Conservation (phyloP, 1,140 invertebrate species). For the Drosophila kikkawai region DNA sequence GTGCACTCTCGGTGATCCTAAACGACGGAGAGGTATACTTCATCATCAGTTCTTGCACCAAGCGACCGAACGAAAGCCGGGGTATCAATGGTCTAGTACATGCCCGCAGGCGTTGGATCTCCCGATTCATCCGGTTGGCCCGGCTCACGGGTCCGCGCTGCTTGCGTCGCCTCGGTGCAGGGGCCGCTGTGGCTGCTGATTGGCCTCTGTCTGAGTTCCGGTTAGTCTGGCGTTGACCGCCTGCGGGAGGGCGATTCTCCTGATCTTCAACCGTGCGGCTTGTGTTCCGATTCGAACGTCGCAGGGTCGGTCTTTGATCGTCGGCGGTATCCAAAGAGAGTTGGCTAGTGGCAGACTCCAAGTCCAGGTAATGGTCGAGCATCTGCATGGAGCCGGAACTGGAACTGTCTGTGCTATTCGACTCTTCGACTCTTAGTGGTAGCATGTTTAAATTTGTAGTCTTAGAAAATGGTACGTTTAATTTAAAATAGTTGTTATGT, state of each 20-base stretch:
- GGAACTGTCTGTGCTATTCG: background rate
- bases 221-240: too few species aligned
- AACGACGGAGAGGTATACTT: background rate
- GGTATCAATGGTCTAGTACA: slow-evolving; percentile 54
- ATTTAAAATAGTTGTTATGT: background rate
- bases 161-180: slow-evolving; percentile 28
- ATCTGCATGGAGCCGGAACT: slow-evolving; percentile 42
- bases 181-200: background rate
- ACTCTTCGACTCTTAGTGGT: background rate
- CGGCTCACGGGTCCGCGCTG: slow-evolving; percentile 21
- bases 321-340: slow-evolving; percentile 9
- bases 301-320: slow-evolving; percentile 42
- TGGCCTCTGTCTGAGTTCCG: background rate
- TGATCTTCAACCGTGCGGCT: background rate
- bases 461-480: background rate
- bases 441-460: background rate
- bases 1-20: slow-evolving; percentile 87
- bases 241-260: slow-evolving; percentile 35
- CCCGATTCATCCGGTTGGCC: background rate
- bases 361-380: slow-evolving; percentile 40
- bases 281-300: background rate
- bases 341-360: slow-evolving; percentile 62
- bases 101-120: slow-evolving; percentile 35
- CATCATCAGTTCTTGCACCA: slow-evolving; percentile 74
- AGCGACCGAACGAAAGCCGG: slow-evolving; percentile 70